Evolutionary conservation across 2,113 vertebrate genomes (phyloP).

Genomic region (Hypanus sabinus): DNA sequence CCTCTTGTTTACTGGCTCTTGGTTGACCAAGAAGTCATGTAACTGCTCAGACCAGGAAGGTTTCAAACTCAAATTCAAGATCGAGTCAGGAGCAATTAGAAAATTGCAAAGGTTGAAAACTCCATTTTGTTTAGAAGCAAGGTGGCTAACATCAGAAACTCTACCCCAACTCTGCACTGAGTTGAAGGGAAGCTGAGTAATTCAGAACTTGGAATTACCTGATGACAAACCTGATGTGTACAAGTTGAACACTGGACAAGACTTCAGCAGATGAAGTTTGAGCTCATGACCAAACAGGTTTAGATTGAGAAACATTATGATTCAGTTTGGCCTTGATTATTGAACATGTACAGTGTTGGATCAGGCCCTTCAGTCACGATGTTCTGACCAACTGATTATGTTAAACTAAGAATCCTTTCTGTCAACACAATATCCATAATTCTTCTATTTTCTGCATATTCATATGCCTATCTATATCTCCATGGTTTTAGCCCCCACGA

Average conservation of each 20-base stretch:
- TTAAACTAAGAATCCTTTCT: too few species aligned
- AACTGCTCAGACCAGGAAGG: not conserved
- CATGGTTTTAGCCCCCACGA: too few species aligned
- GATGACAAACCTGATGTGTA: too few species aligned
- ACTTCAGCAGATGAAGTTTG: not conserved
- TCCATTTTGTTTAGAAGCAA: not conserved
- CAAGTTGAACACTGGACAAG: too few species aligned
- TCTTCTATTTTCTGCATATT: too few species aligned
- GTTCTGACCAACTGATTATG: too few species aligned
- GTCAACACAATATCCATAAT: too few species aligned
- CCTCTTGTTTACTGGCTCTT: not conserved
- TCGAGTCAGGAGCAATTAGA: not conserved
- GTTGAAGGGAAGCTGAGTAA: too few species aligned
- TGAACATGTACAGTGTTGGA: too few species aligned
- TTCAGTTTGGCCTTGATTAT: not conserved
- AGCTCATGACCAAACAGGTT: not conserved
- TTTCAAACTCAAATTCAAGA: not conserved
- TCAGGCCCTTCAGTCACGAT: too few species aligned
- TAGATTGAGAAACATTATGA: not conserved
- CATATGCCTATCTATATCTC: too few species aligned
- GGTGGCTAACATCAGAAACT: not conserved
- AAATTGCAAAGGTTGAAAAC: not conserved
- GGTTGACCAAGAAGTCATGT: not conserved
- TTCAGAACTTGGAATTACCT: too few species aligned
- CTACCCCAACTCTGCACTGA: not conserved